phyloP scores from a whole-genome alignment of 2,113 vertebrate genomes.

The Chlamydotis undulata region DNA sequence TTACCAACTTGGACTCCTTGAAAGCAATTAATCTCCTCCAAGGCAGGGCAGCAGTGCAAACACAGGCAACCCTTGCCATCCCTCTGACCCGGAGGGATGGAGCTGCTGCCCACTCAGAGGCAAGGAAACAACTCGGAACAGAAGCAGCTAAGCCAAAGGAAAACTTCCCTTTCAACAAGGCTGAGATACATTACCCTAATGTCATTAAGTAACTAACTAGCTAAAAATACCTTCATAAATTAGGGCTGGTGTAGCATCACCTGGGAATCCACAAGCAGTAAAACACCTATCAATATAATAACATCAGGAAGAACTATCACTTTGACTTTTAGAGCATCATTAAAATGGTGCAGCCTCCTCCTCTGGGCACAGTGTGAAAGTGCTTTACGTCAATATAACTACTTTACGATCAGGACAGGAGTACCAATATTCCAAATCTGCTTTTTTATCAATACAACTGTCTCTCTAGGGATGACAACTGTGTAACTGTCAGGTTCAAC shows the following conservation, averaged over 20 bases:
- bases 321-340: neutral
- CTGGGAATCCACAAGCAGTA: neutral
- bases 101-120: neutral
- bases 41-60: neutral
- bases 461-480: neutral
- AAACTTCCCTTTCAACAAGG: neutral
- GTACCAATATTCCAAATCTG: neutral
- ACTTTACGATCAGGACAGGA: neutral
- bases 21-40: neutral
- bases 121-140: neutral
- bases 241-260: neutral
- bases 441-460: neutral
- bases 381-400: neutral
- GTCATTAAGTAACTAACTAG: neutral
- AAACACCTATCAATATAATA: neutral
- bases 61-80: rapidly evolving
- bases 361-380: neutral
- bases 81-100: neutral
- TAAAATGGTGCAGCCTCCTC: neutral
- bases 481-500: neutral
- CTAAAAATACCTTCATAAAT: neutral
- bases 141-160: neutral
- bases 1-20: neutral
- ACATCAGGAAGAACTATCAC: neutral
- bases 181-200: neutral